Base-by-base conservation (phyloP, 30 jellyfish, hydroid and myxozoan genomes). In the Chrysaora quinquecirrha region DNA sequence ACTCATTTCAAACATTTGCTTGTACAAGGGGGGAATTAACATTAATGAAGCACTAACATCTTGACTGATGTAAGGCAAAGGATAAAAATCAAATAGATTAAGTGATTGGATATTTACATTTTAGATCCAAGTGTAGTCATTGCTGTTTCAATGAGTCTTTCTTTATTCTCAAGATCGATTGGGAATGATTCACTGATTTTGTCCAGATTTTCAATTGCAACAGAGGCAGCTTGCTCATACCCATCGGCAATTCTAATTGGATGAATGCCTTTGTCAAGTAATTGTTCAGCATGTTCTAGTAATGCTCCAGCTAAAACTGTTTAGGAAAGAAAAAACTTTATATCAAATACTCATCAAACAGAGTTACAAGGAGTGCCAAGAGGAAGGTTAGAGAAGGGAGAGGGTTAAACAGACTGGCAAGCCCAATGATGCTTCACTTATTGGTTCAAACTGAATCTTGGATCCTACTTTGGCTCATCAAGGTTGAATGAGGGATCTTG, bases 171-270 rank as follows among this genome's bases (percentile, higher is more conserved):
- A 25, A 63, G 86, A 54, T 84, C 89, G 10, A 89, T 78, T 25
- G 89, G 95, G 46, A 95, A 90, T 1, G 97, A 84, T 35, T 95
- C 99, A 71, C 97, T 78, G 20, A 95, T 89, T 76, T 81, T 80
- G 14, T 95, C 99, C 24, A 95, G 64, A 14, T 95, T 90, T 20
- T 86, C 74, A 27, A 91, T 80, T 20, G 99, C 99, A 78, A 90
- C 75, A 22, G 87, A 82, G 20, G 99, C 84, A 49, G 99, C 99
- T 43, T 80, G 96, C 54, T 87, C 98, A 81, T 95, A 95, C 1
- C 99, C 99, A 75, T 87, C 98, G n/a, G 99, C 99, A 33, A 95
- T 86, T 34, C 97, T 86, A 2, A 87, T 95, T 25, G 99, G 99
- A 58, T 95, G 99, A 33, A 95, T 90, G 34, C 97, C 97, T 63